Evolutionary conservation across 2,113 vertebrate genomes (phyloP), one percentile per base, ranked within the genome.

Genomic region (Lasiurus cinereus): DNA sequence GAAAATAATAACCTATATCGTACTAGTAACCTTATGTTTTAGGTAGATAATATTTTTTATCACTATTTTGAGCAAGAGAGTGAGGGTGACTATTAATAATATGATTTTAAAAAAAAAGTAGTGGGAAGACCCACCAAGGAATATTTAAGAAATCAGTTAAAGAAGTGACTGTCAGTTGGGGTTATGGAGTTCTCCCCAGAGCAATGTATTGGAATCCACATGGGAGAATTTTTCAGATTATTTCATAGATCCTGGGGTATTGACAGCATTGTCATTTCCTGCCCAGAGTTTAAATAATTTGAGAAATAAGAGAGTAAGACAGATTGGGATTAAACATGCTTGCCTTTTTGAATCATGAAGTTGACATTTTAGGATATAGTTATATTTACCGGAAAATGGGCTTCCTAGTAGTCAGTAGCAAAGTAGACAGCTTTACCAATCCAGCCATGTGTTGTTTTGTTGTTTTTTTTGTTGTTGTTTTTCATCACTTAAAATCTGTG

Each of bases 101-200:
- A 4, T 59, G 14, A 22, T 79, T 82, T 86, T 31, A 79, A 85
- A 83, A 83, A 48, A 85, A 83, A 83, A 48, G 50, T 46, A 69
- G 12, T 83, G 18, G 36, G 43, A 93, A 93, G 18, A 85, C 7
- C 8, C 52, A 31, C 43, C 90, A 69, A 83, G 46, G 24, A 72
- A 66, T 33, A 74, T 74, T 87, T 87, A 78, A 80, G 11, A 70
- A 76, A 72, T 87, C 79, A 74, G 3, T 66, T 70, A 80, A 91
- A 83, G n/a, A 92, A 59, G 18, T 90, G 12, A 31, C 50, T 92
- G 14, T 72, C 31, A 50, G 0, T 3, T 67, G 22, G 21, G 6
- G 5, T 62, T 43, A 19, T 31, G 59, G 22, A 67, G 50, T 48
- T 74, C 36, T 33, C 64, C 11, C 24, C 18, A 33, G 19, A 19